Base-by-base conservation (phyloP, 1,140 invertebrate genomes). In the Cheumatopsyche charites region DNA sequence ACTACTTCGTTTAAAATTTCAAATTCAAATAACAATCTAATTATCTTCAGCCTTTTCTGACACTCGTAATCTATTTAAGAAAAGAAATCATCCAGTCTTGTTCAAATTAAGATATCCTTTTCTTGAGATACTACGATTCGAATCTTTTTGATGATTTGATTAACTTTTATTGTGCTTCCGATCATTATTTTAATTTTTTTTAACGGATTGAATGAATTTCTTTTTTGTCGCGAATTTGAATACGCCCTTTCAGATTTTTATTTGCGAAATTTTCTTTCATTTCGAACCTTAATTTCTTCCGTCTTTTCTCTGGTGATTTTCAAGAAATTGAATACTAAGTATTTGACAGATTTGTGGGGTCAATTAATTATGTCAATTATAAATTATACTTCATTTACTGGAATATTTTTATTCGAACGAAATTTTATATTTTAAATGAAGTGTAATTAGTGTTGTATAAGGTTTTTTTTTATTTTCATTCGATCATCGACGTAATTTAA, bases 131-230 rank as follows among this genome's bases (percentile, higher is more conserved):
- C 29, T 36, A 36, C 29, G 29, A 36, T 3, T 36, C 29, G 29
- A 9, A 9, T 9, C 29, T 36, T 36, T 36, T 36, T 9, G 29
- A 36, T 12, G 55, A 26, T 26, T 58, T 58, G 25, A 58, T 58
- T 58, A 58, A 58, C 19, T 58, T 58, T 58, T 58, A 58, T 58
- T 58, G 23, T 58, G 23, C 12, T 58, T 23, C 13, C 55, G n/a
- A 25, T 26, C 12, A 58, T 58, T 13, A 58, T 58, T 47, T 47
- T 15, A 47, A 47, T 47, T 19, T 58, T 58, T 58, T 55, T 26
- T 58, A 17, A 17, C 47, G 1, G 19, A 15, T 17, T 52, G 5
- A 17, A 52, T 36, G 19, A 52, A 52, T 52, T 52, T 15, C 19
- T 52, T 19, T 17, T 52, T 52, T 52, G 15, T 52, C 47, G 19